phyloP scores from a whole-genome alignment of 2,797 vertebrate species.

The Pseudomugil tenellus region DNA sequence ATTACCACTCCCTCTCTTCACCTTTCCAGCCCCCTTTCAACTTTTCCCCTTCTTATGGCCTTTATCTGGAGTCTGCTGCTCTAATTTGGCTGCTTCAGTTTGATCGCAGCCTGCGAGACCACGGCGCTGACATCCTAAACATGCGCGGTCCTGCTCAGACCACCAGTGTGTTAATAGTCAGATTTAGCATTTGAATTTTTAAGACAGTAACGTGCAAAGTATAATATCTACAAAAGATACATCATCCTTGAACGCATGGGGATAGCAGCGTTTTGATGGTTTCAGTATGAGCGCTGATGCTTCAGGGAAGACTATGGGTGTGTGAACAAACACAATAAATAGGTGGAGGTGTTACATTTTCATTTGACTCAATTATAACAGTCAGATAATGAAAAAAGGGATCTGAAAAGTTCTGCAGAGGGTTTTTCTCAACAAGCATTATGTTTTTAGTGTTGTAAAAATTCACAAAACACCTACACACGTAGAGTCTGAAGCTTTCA shows the following conservation, averaged over 20 bases:
- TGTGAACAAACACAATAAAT: background rate
- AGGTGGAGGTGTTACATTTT: background rate
- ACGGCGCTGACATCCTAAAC: slow-evolving; percentile 27
- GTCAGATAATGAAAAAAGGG: background rate
- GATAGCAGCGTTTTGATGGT: background rate
- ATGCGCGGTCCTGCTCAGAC: slow-evolving; percentile 5
- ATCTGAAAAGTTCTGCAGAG: background rate
- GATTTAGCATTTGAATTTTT: background rate
- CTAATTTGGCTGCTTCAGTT: slow-evolving; percentile 44
- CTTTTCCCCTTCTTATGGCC: slow-evolving; percentile 36
- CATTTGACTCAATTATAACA: background rate
- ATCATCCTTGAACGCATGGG: background rate
- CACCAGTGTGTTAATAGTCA: background rate
- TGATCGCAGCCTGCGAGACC: slow-evolving; percentile 16
- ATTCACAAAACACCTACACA: no score
- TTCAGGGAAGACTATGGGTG: background rate
- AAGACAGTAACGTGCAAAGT: background rate
- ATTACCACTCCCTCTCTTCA: slow-evolving; percentile 65
- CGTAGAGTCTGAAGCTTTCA: no score
- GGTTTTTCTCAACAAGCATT: background rate
- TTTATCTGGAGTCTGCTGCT: slow-evolving; percentile 19
- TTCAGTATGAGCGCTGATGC: background rate
- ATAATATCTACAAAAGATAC: background rate
- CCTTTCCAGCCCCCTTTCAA: slow-evolving; percentile 54
- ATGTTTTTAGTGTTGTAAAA: no score